These are phyloP conservation scores for Exephanes ischioxanthus DNA, from an alignment of 2,888 invertebrate species.

Conservation along the genomic window DNA sequence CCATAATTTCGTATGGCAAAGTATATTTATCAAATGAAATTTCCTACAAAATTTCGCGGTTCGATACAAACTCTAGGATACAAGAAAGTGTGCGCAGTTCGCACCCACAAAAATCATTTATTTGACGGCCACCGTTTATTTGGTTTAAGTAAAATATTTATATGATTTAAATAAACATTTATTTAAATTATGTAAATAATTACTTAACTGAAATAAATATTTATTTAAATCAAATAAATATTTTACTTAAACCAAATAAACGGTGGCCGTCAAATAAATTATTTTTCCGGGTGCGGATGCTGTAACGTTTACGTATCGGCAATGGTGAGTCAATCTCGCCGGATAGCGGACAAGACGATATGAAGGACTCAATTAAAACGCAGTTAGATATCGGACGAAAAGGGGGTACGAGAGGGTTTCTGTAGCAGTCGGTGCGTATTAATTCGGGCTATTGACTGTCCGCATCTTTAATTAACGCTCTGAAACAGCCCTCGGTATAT, in stretches of 20 bases:
- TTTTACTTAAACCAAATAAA: no score
- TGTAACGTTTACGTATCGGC: conserved; percentile 16
- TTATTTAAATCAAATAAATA: no score
- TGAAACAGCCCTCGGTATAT: conserved; percentile 20
- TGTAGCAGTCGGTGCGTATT: conserved; percentile 65
- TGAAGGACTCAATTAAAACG: conserved; percentile 71
- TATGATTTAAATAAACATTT: no score
- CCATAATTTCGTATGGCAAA: background rate
- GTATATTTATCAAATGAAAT: background rate
- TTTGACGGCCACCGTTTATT: no score
- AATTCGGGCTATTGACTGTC: conserved; percentile 67
- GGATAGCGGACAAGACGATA: conserved; percentile 41
- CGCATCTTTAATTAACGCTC: conserved; percentile 61
- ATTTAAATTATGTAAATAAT: no score
- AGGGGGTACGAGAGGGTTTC: conserved; percentile 21
- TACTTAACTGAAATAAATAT: no score
- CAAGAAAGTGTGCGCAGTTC: background rate
- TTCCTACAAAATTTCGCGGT: background rate
- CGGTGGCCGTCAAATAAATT: no score
- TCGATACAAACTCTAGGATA: background rate
- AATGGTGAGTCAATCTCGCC: conserved; percentile 28
- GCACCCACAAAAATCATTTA: no score
- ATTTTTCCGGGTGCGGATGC: no score
- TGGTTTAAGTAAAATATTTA: no score
- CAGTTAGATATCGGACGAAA: background rate